Conservation (phyloP, 1,140 invertebrate species). For the Aphaenogaster rudis region DNA sequence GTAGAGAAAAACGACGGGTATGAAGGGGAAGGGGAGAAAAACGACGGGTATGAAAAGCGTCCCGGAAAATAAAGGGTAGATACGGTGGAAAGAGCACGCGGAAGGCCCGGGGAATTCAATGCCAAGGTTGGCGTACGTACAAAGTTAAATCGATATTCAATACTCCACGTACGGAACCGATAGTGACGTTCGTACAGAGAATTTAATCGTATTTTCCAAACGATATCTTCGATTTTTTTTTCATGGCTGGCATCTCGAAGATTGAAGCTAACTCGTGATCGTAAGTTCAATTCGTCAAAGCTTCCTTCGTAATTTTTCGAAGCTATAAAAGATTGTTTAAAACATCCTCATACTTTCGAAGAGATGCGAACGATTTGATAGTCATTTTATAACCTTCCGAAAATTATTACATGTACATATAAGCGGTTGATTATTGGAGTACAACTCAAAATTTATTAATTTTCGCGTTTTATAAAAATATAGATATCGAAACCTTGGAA, state of each 20-base stretch:
- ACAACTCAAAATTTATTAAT: background rate
- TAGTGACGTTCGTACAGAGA: constrained; percentile 34
- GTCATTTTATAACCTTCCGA: background rate
- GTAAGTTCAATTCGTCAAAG: background rate
- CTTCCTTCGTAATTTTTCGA: background rate
- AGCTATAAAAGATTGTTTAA: background rate
- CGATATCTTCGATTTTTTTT: constrained; percentile 1
- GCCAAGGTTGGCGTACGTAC: constrained; percentile 58
- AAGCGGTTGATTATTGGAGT: background rate
- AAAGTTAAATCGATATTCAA: constrained; percentile 60
- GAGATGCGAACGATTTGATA: background rate
- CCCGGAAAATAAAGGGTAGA: constrained; percentile 64
- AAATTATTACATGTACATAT: background rate
- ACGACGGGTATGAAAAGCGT: constrained; percentile 43
- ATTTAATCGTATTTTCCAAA: constrained; percentile 32
- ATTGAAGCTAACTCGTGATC: constrained; percentile 6
- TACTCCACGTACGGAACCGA: constrained; percentile 14
- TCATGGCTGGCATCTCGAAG: background rate
- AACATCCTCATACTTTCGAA: background rate
- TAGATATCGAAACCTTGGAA: background rate
- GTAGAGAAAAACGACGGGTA: background rate
- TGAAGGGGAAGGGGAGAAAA: constrained; percentile 50
- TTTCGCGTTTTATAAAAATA: constrained; percentile 10
- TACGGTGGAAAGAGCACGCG: constrained; percentile 52
- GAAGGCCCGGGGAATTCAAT: constrained; percentile 56